Evolutionary conservation across 2,888 invertebrate species (phyloP).

Genomic region (Chirona hameri): DNA sequence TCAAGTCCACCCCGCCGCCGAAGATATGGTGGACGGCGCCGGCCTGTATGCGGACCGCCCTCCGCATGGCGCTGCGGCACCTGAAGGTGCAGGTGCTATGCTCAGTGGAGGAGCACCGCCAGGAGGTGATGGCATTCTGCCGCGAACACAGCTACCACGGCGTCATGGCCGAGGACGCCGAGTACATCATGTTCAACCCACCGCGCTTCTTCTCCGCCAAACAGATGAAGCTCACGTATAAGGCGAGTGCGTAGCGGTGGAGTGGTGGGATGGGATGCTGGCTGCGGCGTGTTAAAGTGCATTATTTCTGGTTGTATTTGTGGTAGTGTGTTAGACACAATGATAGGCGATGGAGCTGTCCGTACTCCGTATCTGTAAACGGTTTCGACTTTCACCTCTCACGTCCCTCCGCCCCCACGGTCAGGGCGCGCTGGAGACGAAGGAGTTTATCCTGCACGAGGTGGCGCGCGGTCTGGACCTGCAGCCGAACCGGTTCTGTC

Average conservation of each 20-base stretch:
- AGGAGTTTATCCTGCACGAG: constrained; percentile 81
- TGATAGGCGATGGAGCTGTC: too few species aligned
- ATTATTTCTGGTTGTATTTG: too few species aligned
- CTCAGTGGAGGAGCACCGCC: constrained; percentile 86
- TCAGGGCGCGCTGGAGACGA: constrained; percentile 66
- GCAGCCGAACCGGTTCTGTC: constrained; percentile 73
- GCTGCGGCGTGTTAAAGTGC: too few species aligned
- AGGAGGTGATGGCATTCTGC: constrained; percentile 85
- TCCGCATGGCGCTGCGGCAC: constrained; percentile 78
- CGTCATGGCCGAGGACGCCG: constrained; percentile 79
- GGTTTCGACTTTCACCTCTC: too few species aligned
- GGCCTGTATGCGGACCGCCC: constrained; percentile 72
- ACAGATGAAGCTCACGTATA: constrained; percentile 81
- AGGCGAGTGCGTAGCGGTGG: constrained; percentile 44
- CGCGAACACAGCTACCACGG: constrained; percentile 81
- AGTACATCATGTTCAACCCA: constrained; percentile 83
- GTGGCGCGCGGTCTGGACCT: constrained; percentile 71
- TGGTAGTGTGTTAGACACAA: too few species aligned
- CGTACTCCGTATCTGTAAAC: not conserved
- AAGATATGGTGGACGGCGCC: constrained; percentile 90
- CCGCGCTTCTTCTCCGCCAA: constrained; percentile 86
- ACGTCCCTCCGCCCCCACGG: too few species aligned
- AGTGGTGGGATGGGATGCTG: too few species aligned
- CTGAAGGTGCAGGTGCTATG: constrained; percentile 63
- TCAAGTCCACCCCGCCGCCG: constrained; percentile 86